phyloP scores from a whole-genome alignment of 2,888 invertebrate species.

The Morpho achilles region DNA sequence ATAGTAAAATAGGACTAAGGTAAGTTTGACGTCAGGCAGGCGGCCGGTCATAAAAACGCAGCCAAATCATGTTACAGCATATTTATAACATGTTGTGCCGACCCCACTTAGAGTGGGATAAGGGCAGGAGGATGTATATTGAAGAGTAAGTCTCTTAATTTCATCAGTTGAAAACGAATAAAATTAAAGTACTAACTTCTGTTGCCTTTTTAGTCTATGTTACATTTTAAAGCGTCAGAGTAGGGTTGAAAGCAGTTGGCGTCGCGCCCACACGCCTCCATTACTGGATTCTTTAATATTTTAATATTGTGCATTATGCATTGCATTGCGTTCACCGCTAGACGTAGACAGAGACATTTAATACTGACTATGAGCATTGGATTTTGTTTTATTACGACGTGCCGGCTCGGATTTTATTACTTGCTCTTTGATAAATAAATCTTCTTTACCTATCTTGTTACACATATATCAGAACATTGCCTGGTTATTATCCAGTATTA shows the following conservation, averaged over 20 bases:
- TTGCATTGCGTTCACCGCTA: constrained; percentile 40
- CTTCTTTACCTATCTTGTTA: too few species aligned
- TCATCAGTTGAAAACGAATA: too few species aligned
- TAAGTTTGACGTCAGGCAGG: too few species aligned
- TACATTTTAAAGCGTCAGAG: constrained; percentile 42
- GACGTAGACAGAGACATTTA: constrained; percentile 46
- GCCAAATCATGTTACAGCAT: too few species aligned
- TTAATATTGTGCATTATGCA: constrained; percentile 64
- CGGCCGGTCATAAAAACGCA: too few species aligned
- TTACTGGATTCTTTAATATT: constrained; percentile 62
- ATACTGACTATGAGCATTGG: constrained; percentile 36
- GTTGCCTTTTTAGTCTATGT: constrained; percentile 36
- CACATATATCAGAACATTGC: too few species aligned
- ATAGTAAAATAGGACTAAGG: too few species aligned
- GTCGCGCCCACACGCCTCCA: constrained; percentile 43
- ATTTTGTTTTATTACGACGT: constrained; percentile 10
- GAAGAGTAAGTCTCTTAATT: too few species aligned
- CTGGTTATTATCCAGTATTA: too few species aligned
- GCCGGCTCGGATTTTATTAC: constrained; percentile 2
- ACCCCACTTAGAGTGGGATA: too few species aligned
- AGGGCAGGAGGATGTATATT: too few species aligned
- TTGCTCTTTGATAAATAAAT: background rate
- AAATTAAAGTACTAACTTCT: constrained; percentile 17
- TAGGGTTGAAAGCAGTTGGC: constrained; percentile 50
- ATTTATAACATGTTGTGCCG: too few species aligned